Conservation (phyloP, 2,797 vertebrate species). For the Acanthurus lineatus region DNA sequence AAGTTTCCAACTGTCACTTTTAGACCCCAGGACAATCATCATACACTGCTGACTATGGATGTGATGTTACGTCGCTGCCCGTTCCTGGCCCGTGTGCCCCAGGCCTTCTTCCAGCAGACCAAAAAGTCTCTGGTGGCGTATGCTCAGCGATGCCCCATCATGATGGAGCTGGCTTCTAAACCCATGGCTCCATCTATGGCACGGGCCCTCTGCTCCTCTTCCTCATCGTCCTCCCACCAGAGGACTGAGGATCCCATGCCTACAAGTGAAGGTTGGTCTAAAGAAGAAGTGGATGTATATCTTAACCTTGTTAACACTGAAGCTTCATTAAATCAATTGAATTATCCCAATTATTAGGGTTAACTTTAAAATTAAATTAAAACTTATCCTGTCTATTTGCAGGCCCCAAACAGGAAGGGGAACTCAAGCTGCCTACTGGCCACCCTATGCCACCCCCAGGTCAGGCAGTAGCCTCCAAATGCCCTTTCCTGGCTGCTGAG, state of each 20-base stretch:
- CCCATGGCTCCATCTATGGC: constrained; percentile 83
- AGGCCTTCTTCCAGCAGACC: constrained; percentile 94
- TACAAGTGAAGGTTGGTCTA: constrained; percentile 79
- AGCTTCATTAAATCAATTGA: background rate
- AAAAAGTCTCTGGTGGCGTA: constrained; percentile 92
- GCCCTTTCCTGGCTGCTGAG: constrained; percentile 96
- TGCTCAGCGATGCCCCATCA: constrained; percentile 94
- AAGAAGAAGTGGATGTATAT: background rate
- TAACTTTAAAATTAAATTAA: background rate
- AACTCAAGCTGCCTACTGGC: constrained; percentile 76
- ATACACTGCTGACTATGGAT: constrained; percentile 86
- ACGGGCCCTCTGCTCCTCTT: constrained; percentile 87
- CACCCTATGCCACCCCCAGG: constrained; percentile 80
- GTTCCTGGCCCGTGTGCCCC: constrained; percentile 93
- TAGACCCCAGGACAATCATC: constrained; percentile 57
- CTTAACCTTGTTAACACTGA: background rate
- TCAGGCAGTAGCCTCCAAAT: constrained; percentile 89
- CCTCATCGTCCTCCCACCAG: constrained; percentile 84
- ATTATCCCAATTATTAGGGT: background rate
- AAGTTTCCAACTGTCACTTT: background rate
- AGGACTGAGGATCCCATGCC: constrained; percentile 83
- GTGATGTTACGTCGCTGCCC: constrained; percentile 94
- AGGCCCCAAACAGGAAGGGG: constrained; percentile 63
- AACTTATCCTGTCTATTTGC: background rate
- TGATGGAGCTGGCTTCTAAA: constrained; percentile 93